Evolutionary conservation across 2,113 vertebrate species (phyloP).

Genomic region (Amia ocellicauda): DNA sequence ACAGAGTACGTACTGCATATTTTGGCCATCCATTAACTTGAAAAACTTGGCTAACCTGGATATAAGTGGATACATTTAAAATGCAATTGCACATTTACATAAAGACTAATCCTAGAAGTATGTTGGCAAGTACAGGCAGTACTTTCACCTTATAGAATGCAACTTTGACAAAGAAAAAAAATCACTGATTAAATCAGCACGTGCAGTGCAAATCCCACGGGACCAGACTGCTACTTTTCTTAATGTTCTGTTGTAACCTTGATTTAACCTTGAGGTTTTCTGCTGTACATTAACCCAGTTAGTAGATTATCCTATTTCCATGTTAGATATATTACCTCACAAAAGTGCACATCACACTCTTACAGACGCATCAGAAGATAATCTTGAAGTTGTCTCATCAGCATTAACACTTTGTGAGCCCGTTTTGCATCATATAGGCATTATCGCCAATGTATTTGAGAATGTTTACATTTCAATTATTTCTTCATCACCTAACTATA

Average conservation of each 20-base stretch:
- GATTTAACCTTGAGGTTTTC: constrained; percentile 32
- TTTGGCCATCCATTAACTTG: too few species aligned
- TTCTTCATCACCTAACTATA: too few species aligned
- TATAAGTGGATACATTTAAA: too few species aligned
- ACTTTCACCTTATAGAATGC: constrained; percentile 24
- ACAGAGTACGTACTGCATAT: too few species aligned
- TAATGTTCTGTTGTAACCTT: constrained; percentile 30
- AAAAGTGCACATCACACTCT: too few species aligned
- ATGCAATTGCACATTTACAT: too few species aligned
- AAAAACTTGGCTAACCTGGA: too few species aligned
- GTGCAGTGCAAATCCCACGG: constrained; percentile 22
- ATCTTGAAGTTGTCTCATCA: constrained; percentile 4
- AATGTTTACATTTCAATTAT: too few species aligned
- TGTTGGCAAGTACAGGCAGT: constrained; percentile 25
- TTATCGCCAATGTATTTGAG: too few species aligned
- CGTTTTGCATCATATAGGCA: too few species aligned
- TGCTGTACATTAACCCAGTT: constrained; percentile 21
- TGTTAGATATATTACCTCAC: neutral
- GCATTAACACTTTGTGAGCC: neutral
- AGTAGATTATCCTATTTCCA: constrained; percentile 11
- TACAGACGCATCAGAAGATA: constrained; percentile 1
- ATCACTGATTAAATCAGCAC: constrained; percentile 30
- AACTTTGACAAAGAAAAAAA: constrained; percentile 4
- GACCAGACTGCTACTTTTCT: constrained; percentile 24
- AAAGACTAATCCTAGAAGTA: too few species aligned